Evolutionary conservation across 2,888 invertebrate species (phyloP).

Genomic region (Stegana nigrithorax): DNA sequence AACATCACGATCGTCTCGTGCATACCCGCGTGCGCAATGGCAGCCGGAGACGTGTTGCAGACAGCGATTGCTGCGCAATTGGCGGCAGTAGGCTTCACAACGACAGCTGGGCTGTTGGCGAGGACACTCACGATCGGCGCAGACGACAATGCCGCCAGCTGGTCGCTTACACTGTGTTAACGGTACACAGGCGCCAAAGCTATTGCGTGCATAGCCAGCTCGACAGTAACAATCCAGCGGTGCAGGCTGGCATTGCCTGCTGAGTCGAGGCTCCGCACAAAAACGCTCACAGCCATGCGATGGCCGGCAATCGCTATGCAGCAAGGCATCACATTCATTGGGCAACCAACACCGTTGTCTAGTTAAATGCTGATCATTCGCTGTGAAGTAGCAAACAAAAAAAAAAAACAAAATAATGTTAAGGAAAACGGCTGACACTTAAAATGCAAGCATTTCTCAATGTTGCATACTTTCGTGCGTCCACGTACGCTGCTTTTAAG

Average conservation of each 20-base stretch:
- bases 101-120: slow-evolving; percentile 16
- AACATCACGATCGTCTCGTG: slow-evolving; percentile 12
- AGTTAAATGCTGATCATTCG: no score
- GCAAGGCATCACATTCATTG: not conserved
- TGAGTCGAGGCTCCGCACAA: not conserved
- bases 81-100: slow-evolving; percentile 27
- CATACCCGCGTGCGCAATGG: slow-evolving; percentile 29
- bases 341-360: not conserved
- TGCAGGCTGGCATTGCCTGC: not conserved
- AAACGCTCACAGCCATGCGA: not conserved
- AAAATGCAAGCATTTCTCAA: no score
- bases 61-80: slow-evolving; percentile 19
- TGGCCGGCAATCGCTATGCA: not conserved
- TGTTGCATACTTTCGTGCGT: no score
- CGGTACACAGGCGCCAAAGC: not conserved
- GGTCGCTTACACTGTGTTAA: not conserved
- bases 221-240: not conserved
- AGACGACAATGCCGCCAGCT: not conserved
- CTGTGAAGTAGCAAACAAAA: no score
- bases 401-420: no score
- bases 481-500: no score
- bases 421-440: no score
- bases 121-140: slow-evolving; percentile 21
- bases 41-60: slow-evolving; percentile 23
- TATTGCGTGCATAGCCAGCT: not conserved